Conservation (phyloP, 2,113 vertebrate genomes). For the Sarotherodon lohbergeri region DNA sequence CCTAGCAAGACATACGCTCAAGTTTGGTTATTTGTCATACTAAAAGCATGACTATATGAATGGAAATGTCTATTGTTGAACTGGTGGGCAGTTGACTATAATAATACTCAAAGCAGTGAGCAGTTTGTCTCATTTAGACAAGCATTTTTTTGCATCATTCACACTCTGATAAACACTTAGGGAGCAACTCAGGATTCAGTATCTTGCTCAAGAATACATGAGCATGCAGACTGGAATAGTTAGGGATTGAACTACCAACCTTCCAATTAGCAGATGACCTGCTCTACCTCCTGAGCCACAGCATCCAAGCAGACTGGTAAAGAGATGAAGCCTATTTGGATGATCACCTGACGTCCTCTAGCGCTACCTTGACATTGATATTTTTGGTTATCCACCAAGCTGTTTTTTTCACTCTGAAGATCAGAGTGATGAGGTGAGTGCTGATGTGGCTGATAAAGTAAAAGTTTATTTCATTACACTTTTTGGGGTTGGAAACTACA, state of each 20-base stretch:
- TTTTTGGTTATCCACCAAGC: not conserved
- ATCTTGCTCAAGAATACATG: not conserved
- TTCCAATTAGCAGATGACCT: not conserved
- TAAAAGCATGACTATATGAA: not conserved
- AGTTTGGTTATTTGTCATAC: not conserved
- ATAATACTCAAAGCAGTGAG: not conserved
- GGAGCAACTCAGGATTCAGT: not conserved
- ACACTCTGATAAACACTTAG: not conserved
- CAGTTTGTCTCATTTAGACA: not conserved
- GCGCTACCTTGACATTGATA: not conserved
- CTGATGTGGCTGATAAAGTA: not conserved
- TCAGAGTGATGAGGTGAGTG: not conserved
- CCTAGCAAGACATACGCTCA: not conserved
- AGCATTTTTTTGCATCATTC: not conserved
- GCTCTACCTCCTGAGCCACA: not conserved
- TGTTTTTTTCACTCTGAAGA: not conserved
- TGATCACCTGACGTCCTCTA: not conserved
- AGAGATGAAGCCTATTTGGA: not conserved
- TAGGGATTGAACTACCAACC: not conserved
- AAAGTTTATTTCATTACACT: not conserved
- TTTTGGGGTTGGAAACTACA: not conserved
- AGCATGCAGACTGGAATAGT: not conserved
- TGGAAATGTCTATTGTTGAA: not conserved
- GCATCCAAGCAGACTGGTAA: not conserved
- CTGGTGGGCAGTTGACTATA: not conserved